A percentile compares a stretch with the other conserved stretches of the same genome.
phyloP scores from a whole-genome alignment of 2,888 invertebrate genomes.

The Erpobdella octoculata region DNA sequence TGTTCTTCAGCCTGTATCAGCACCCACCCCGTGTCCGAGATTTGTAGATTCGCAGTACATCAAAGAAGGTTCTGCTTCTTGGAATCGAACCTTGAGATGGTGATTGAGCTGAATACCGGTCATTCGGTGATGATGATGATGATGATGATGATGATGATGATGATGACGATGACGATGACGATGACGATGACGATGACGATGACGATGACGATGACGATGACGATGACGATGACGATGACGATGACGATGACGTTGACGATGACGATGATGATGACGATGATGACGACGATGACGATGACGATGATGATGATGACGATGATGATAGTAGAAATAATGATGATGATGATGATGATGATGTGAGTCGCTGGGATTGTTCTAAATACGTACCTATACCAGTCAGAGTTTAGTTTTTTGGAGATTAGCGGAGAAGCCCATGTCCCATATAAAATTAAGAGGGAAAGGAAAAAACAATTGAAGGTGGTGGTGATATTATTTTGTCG shows the following conservation, averaged over 20 bases:
- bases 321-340: conserved; percentile 18
- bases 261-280: conserved; percentile 2
- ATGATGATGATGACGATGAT: conserved; percentile 20
- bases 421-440: too few relatives aligned
- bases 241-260: neutral
- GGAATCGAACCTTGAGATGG: neutral
- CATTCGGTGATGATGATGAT: neutral
- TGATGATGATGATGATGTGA: conserved; percentile 8
- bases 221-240: neutral
- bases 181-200: conserved; percentile 12
- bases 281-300: conserved; percentile 24
- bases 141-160: conserved; percentile 20
- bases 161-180: conserved; percentile 14
- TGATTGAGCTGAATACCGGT: neutral
- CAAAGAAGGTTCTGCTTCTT: neutral
- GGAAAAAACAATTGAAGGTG: too few relatives aligned
- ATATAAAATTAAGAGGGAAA: too few relatives aligned
- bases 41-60: neutral
- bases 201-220: conserved; percentile 8
- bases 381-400: neutral
- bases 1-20: neutral
- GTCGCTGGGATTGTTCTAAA: neutral
- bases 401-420: too few relatives aligned
- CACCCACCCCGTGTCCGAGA: neutral
- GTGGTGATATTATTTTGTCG: too few relatives aligned